Percentiles rank a stretch among this genome's conserved stretches.
phyloP scores from a whole-genome alignment of 2,113 vertebrate species.

The Macroglossus sobrinus region DNA sequence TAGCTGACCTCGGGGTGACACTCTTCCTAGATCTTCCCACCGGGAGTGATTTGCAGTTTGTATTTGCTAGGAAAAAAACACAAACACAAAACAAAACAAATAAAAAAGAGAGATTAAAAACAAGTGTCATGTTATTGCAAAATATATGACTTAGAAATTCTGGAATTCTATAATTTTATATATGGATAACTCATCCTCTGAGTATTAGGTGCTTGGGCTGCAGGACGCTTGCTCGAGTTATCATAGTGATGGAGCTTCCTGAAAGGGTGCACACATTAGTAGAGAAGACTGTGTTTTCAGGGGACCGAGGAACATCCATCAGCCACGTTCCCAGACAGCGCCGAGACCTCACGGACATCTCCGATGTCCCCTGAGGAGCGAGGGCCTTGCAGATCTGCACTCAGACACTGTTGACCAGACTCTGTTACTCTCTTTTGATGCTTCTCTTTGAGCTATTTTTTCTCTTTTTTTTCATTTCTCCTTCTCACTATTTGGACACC shows the following conservation, averaged over 20 bases:
- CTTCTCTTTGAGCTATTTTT: neutral
- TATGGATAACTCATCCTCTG: neutral
- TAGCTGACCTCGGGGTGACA: neutral
- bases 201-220: neutral
- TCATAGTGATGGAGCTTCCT: neutral
- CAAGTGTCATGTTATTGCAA: neutral
- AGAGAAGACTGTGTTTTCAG: neutral
- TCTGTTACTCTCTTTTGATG: neutral
- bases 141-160: neutral
- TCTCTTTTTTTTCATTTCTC: neutral
- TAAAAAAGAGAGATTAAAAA: neutral
- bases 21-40: neutral
- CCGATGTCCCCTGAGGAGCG: neutral
- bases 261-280: neutral
- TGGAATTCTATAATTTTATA: neutral
- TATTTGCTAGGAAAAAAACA: neutral
- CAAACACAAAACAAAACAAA: too few relatives aligned
- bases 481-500: neutral
- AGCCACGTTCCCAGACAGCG: neutral
- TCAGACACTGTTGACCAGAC: neutral
- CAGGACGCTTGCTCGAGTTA: neutral
- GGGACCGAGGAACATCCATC: neutral
- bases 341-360: neutral
- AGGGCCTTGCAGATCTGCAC: neutral
- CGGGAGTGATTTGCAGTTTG: neutral